phyloP scores from a whole-genome alignment of 2,797 vertebrate genomes.

The Serranus cabrilla region DNA sequence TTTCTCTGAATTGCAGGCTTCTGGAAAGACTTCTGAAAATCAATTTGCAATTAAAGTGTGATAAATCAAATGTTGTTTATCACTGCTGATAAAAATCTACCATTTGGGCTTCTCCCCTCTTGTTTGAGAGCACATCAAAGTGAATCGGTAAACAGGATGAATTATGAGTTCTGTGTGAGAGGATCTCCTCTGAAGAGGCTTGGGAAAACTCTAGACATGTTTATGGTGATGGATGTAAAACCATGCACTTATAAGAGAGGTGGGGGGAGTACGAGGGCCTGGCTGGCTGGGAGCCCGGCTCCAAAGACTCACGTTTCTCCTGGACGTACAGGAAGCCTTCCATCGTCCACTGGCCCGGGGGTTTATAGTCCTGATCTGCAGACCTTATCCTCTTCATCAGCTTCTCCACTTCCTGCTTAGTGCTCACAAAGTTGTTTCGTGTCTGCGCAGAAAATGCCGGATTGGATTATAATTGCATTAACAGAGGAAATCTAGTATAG shows the following conservation, averaged over 20 bases:
- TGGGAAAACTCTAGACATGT: slow-evolving; percentile 73
- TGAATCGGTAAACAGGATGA: slow-evolving; percentile 77
- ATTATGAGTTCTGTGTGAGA: slow-evolving; percentile 71
- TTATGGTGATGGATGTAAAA: slow-evolving; percentile 77
- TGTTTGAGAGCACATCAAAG: slow-evolving; percentile 76
- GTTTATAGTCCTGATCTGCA: slow-evolving; percentile 95
- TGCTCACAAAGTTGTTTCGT: slow-evolving; percentile 98
- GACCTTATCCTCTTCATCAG: slow-evolving; percentile 97
- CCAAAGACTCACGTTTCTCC: slow-evolving; percentile 94
- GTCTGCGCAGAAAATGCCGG: slow-evolving; percentile 84
- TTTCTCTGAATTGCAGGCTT: slow-evolving; percentile 44
- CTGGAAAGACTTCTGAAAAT: slow-evolving; percentile 72
- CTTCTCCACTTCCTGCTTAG: slow-evolving; percentile 97
- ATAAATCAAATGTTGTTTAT: slow-evolving; percentile 78
- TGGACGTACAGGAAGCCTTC: slow-evolving; percentile 98
- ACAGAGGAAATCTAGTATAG: slow-evolving; percentile 3
- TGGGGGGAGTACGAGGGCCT: slow-evolving; percentile 6
- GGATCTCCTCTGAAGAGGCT: slow-evolving; percentile 58
- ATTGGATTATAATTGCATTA: slow-evolving; percentile 27
- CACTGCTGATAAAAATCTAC: slow-evolving; percentile 69
- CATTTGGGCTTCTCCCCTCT: slow-evolving; percentile 59
- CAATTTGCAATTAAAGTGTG: slow-evolving; percentile 69
- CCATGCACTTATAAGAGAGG: slow-evolving; percentile 48
- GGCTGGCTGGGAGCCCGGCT: slow-evolving; percentile 2
- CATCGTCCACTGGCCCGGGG: slow-evolving; percentile 97